A percentile compares a stretch with the other conserved stretches of the same genome.
Conservation (phyloP, 1,140 invertebrate genomes). For the Drosophila parvula region DNA sequence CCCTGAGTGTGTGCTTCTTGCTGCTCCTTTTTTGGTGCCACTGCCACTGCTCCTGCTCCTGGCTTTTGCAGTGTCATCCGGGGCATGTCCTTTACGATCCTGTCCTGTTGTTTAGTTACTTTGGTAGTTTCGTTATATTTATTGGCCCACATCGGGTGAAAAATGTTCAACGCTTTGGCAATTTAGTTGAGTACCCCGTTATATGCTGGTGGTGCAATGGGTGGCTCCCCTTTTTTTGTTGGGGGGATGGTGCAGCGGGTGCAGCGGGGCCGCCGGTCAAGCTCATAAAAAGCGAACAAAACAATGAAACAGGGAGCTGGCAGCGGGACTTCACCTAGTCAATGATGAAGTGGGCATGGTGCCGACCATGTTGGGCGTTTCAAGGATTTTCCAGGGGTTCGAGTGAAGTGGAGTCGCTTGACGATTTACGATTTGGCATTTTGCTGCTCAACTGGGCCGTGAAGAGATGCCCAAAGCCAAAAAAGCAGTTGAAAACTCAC, state of each 20-base stretch:
- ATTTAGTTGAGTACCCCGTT: slow-evolving; percentile 81
- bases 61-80: slow-evolving; percentile 38
- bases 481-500: slow-evolving; percentile 5
- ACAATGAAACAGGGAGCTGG: slow-evolving; percentile 63
- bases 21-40: neutral
- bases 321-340: slow-evolving; percentile 63
- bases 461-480: slow-evolving; percentile 50
- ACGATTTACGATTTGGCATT: slow-evolving; percentile 80
- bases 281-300: slow-evolving; percentile 78
- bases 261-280: slow-evolving; percentile 14
- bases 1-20: slow-evolving; percentile 12
- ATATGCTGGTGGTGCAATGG: slow-evolving; percentile 64
- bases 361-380: neutral
- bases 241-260: slow-evolving; percentile 7
- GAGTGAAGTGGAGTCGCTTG: slow-evolving; percentile 41
- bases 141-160: slow-evolving; percentile 83
- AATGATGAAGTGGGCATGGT: slow-evolving; percentile 13
- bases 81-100: slow-evolving; percentile 39
- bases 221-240: neutral
- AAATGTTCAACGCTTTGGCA: slow-evolving; percentile 83
- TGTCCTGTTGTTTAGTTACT: slow-evolving; percentile 79
- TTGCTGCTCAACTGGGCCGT: slow-evolving; percentile 77
- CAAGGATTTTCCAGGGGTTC: neutral
- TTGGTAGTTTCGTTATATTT: slow-evolving; percentile 84
- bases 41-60: neutral